Percentiles rank a stretch among this genome's conserved stretches.
Evolutionary conservation across 2,888 invertebrate species (phyloP).

Genomic region (Acrobasis repandana): DNA sequence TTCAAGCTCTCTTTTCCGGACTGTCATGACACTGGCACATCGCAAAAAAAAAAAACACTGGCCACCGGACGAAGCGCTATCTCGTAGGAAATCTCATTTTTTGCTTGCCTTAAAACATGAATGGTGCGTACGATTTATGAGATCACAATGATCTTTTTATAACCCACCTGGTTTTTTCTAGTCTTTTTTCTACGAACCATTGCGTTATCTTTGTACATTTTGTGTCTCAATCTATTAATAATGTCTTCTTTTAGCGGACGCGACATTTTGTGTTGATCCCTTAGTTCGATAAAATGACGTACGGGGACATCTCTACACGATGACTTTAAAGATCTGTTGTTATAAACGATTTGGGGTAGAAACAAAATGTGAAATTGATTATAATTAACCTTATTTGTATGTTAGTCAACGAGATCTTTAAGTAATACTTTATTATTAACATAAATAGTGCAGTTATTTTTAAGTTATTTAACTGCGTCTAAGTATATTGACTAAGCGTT

Average conservation of each 20-base stretch:
- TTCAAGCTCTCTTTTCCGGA: constrained; percentile 39
- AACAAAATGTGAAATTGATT: too few relatives aligned
- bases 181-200: constrained; percentile 47
- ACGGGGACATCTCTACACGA: constrained; percentile 48
- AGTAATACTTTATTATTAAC: too few relatives aligned
- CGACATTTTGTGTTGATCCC: constrained; percentile 63
- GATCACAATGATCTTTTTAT: constrained; percentile 78
- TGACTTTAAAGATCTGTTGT: constrained; percentile 24
- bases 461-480: too few relatives aligned
- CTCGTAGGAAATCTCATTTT: constrained; percentile 77
- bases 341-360: neutral
- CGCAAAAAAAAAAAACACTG: constrained; percentile 53
- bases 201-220: constrained; percentile 71
- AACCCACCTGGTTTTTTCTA: constrained; percentile 58
- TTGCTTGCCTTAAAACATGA: constrained; percentile 72
- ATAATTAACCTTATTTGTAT: too few relatives aligned
- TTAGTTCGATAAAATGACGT: constrained; percentile 59
- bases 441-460: too few relatives aligned
- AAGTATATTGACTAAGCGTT: too few relatives aligned
- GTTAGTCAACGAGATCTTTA: too few relatives aligned
- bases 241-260: constrained; percentile 73
- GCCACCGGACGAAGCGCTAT: constrained; percentile 75
- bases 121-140: constrained; percentile 80
- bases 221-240: constrained; percentile 82
- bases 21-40: constrained; percentile 42